Base-by-base conservation (phyloP, 2,797 vertebrate species). In the Streptopelia turtur region DNA sequence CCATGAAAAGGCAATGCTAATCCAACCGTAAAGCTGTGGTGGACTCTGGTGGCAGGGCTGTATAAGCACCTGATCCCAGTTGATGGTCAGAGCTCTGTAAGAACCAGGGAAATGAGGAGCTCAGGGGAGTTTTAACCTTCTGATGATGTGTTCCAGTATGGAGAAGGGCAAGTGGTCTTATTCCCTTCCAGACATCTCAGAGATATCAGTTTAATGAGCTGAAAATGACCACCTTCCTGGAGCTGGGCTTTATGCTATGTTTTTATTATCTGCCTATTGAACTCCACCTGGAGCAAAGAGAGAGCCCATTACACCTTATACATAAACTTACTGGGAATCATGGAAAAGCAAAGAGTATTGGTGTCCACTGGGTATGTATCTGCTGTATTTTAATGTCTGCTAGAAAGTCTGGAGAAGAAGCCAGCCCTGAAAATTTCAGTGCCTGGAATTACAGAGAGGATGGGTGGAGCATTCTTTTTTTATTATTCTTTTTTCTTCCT, bases 401-500 rank as follows among this genome's bases (percentile, higher is more conserved):
- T 53, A 27, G 60, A 64, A 89, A 74, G 31, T 30, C 76, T 80
- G 41, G 49, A 77, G 59, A 56, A 90, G 49, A 64, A 69, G 7
- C 12, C 37, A 82, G 27, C 9, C 17, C 33, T 63, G 37, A 53
- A 23, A 20, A 55, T 47, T 83, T 86, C 4, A 1, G 0, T 39
- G 90, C 41, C 61, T 75, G 70, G 65, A 85, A 80, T 74, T 56
- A 76, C 49, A 63, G 52, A 75, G 15, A 65, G 61, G 79, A 61
- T 88, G 72, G 65, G 83, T 88, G 90, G 69, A 90, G 61, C 27
- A 78, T 90, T 95, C 61, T 53, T 50, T 27, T 94, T 79, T 49
- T 25, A 50, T 87, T 87, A 17, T 87, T 77, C 83, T 59, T 41
- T 31, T 13, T 10, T 66, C 65, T 89, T 71, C 43, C 52, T 65